phyloP scores from a whole-genome alignment of 2,888 invertebrate genomes.

The Noctuana brunneofusca region DNA sequence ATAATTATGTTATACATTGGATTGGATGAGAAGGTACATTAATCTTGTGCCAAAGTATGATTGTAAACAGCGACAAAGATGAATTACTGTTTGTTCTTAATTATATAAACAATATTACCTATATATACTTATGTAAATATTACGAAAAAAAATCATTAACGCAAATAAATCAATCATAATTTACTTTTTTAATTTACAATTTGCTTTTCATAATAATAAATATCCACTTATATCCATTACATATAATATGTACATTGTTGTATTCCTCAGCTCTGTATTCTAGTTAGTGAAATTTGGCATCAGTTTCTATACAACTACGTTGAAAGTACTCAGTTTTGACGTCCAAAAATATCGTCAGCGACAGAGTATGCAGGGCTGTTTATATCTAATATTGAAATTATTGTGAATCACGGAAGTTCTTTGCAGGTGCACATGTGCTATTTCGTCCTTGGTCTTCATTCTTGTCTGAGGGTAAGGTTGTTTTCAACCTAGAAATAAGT shows the following conservation, averaged over 20 bases:
- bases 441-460: conserved; percentile 1
- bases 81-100: too few relatives aligned
- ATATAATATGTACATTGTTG: neutral
- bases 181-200: too few relatives aligned
- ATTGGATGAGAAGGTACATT: neutral
- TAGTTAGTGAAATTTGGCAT: conserved; percentile 27
- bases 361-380: conserved; percentile 1
- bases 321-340: conserved; percentile 20
- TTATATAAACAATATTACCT: too few relatives aligned
- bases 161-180: too few relatives aligned
- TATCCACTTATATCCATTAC: too few relatives aligned
- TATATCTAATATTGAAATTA: conserved; percentile 17
- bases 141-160: neutral
- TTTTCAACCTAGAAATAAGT: neutral
- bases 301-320: conserved; percentile 26
- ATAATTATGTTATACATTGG: neutral
- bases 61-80: too few relatives aligned
- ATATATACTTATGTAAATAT: too few relatives aligned
- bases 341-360: conserved; percentile 27
- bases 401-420: conserved; percentile 7
- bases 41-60: neutral
- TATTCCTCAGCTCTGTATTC: neutral
- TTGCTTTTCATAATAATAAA: neutral
- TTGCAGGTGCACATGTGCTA: neutral
- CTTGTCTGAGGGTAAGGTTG: neutral